Base-by-base conservation (phyloP, 1,140 invertebrate species). In the Drosophila nigrodunni region DNA sequence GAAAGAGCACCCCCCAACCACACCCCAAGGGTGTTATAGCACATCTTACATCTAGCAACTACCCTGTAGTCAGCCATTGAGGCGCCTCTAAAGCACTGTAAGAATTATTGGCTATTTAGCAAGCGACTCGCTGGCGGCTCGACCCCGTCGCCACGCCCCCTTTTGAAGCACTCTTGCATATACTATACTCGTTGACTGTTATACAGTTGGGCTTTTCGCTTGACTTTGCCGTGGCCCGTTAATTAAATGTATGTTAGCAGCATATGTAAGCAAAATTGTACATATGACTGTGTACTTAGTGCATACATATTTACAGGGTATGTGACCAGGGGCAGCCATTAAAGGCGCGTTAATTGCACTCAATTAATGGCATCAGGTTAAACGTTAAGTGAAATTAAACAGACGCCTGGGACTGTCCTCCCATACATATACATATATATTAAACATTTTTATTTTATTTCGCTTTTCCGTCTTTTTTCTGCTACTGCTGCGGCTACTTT, bases 91-190 rank as follows among this genome's bases (percentile, higher is more conserved):
- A 76, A 85, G 76, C 79, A 85, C 74, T 88, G 74, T 65, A 85
- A 90, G 85, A 89, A 89, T 89, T 89, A 89, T 89, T 89, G 85
- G 80, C 85, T 76, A 89, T 89, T 89, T 89, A 89, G 89, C 85
- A 89, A 89, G 80, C 77, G 71, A 78, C 74, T 68, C 83, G 68
- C 78, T 75, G 80, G 70, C 54, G 73, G 59, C 79, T 34, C 44
- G 43, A 37, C 34, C 9, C 15, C 37, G 6, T 13, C 6, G 34
- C 44, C 21, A 6, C 11, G 0, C 34, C 49, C 49, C 30, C 15
- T 13, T 15, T 43, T 9, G 46, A 10, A 21, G 21, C 37, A 50
- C 50, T 57, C 25, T 30, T 30, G 25, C 25, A 30, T 30, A 30
- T 30, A 30, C 25, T 30, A 30, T 30, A 30, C 25, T 30, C 25